A percentile compares a stretch with the other conserved stretches of the same genome.
These are phyloP conservation scores for Leptodactylus fuscus DNA, from an alignment of 2,113 vertebrate genomes.

Conservation along the genomic window DNA sequence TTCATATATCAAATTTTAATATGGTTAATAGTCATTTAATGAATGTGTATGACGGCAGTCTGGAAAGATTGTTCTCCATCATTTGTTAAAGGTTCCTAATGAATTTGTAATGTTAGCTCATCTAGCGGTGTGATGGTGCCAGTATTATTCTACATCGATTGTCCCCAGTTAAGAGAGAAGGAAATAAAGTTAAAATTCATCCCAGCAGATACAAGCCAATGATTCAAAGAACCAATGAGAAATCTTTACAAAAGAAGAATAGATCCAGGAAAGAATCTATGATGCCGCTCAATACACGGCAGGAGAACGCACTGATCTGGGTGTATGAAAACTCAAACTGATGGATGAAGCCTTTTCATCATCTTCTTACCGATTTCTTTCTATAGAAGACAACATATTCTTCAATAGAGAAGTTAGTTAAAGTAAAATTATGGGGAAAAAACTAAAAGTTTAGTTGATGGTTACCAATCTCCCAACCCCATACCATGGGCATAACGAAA, in stretches of 20 bases:
- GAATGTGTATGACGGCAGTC: background rate
- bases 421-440: background rate
- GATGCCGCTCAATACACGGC: conserved; percentile 5
- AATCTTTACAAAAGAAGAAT: conserved; percentile 12
- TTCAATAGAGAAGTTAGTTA: background rate
- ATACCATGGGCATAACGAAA: too few relatives aligned
- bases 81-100: conserved; percentile 21
- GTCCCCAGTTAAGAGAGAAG: background rate
- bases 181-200: background rate
- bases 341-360: conserved; percentile 24
- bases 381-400: background rate
- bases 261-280: conserved; percentile 13
- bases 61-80: background rate
- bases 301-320: background rate
- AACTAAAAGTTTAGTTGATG: background rate
- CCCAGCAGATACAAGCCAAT: background rate
- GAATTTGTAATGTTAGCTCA: conserved; percentile 9
- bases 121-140: background rate
- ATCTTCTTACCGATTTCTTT: conserved; percentile 14
- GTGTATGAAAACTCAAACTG: conserved; percentile 3
- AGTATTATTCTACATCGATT: background rate
- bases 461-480: background rate
- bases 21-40: background rate
- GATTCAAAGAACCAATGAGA: conserved; percentile 12
- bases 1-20: conserved; percentile 21